A percentile compares a stretch with the other conserved stretches of the same genome.
Evolutionary conservation across 2,113 vertebrate genomes (phyloP).

Genomic region (Lampris incognitus): DNA sequence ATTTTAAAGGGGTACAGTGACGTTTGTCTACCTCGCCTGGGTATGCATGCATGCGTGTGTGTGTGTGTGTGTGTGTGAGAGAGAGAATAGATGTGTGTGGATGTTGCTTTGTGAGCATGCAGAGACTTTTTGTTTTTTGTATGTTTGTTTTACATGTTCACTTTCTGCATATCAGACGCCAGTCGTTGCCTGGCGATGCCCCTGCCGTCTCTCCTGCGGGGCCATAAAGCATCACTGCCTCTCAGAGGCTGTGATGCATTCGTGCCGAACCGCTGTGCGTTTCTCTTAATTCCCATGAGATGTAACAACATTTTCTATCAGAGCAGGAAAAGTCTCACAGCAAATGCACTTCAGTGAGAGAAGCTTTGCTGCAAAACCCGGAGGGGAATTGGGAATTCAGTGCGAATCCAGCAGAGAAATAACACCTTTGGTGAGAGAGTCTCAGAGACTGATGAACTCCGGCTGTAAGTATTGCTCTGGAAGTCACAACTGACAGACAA

Average conservation of each 20-base stretch:
- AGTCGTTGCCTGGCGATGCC: background rate
- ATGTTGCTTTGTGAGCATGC: no score
- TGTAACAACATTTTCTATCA: conserved; percentile 19
- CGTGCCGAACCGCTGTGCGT: conserved; percentile 27
- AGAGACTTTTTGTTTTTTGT: background rate
- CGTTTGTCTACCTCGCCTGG: conserved; percentile 12
- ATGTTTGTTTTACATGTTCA: conserved; percentile 2
- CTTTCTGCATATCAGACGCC: conserved; percentile 20
- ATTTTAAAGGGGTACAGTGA: conserved; percentile 26
- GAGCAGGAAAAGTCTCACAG: conserved; percentile 20
- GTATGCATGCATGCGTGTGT: background rate
- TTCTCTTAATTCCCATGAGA: conserved; percentile 18
- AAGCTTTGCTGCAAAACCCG: conserved; percentile 37
- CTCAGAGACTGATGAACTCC: conserved; percentile 22
- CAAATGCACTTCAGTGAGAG: conserved; percentile 9
- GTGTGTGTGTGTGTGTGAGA: conserved; percentile 5
- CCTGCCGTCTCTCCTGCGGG: conserved; percentile 24
- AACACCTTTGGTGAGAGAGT: conserved; percentile 19
- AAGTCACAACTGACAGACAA: conserved; percentile 13
- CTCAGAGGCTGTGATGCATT: conserved; percentile 3
- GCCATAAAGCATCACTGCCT: conserved; percentile 2
- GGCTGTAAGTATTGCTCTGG: background rate
- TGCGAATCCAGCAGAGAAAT: conserved; percentile 27
- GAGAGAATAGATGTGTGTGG: no score
- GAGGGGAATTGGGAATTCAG: conserved; percentile 1